phyloP scores from a whole-genome alignment of 1,140 invertebrate species.

The Drosophila pectinifera region DNA sequence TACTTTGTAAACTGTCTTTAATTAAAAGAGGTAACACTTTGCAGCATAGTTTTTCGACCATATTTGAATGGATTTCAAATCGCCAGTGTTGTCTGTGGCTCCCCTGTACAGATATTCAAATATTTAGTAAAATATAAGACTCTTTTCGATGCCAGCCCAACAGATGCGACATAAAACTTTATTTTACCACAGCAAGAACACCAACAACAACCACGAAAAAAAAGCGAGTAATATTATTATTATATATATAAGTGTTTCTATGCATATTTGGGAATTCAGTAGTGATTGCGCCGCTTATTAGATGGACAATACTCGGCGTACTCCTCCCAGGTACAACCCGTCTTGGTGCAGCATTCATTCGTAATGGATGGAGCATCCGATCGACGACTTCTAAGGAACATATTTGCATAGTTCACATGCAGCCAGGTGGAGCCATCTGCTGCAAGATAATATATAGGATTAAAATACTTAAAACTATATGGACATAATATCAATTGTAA shows the following conservation, averaged over 20 bases:
- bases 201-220: conserved; percentile 32
- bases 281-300: conserved; percentile 86
- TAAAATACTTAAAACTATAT: no score
- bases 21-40: no score
- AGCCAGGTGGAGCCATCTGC: conserved; percentile 79
- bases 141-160: conserved; percentile 3
- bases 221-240: conserved; percentile 25
- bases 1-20: no score
- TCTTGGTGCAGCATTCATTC: conserved; percentile 87
- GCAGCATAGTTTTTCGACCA: no score
- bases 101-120: no score
- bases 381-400: conserved; percentile 78
- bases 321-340: conserved; percentile 88
- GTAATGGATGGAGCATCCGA: conserved; percentile 86
- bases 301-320: conserved; percentile 88
- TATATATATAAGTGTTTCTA: conserved; percentile 13
- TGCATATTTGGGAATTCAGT: conserved; percentile 44
- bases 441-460: no score
- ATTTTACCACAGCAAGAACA: conserved; percentile 34
- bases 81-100: no score
- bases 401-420: conserved; percentile 76
- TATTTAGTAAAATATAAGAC: no score
- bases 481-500: no score
- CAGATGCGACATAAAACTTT: conserved; percentile 18
- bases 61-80: not conserved